Conservation (phyloP, 2,888 invertebrate species). For the Pocota personata region DNA sequence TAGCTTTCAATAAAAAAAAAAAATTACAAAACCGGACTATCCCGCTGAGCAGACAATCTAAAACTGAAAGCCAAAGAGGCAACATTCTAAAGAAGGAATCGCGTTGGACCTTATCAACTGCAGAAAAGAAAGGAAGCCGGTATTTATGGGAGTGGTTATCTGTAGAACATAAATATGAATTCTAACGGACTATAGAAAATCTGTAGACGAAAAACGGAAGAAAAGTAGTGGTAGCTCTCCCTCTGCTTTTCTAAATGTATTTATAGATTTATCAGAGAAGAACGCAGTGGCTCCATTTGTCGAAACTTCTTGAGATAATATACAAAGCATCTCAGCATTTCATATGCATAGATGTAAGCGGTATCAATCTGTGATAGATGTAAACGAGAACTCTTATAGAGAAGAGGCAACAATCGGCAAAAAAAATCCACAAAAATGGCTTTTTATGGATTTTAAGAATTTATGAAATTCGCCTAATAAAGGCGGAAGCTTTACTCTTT, state of each 20-base stretch:
- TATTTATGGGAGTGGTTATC: conserved; percentile 20
- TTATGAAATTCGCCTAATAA: too few species aligned
- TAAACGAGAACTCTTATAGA: too few species aligned
- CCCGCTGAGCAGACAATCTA: conserved; percentile 8
- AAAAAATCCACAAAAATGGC: too few species aligned
- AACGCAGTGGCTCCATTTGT: not conserved
- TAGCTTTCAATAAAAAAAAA: not conserved
- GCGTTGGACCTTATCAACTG: conserved; percentile 19
- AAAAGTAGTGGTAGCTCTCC: not conserved
- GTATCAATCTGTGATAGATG: too few species aligned
- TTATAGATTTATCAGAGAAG: not conserved
- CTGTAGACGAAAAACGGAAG: conserved; percentile 1
- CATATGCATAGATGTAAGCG: too few species aligned
- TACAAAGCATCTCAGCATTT: too few species aligned
- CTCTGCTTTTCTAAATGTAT: not conserved
- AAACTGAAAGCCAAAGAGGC: conserved; percentile 44
- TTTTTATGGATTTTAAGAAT: too few species aligned
- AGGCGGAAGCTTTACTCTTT: too few species aligned
- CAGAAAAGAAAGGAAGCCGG: conserved; percentile 15
- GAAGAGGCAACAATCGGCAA: too few species aligned
- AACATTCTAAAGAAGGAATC: not conserved
- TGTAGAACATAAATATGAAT: not conserved
- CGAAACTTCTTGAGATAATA: not conserved
- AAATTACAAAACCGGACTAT: conserved; percentile 40
- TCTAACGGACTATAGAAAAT: not conserved